Base-by-base conservation (phyloP, 2,797 vertebrate genomes). In the Coendou prehensilis region DNA sequence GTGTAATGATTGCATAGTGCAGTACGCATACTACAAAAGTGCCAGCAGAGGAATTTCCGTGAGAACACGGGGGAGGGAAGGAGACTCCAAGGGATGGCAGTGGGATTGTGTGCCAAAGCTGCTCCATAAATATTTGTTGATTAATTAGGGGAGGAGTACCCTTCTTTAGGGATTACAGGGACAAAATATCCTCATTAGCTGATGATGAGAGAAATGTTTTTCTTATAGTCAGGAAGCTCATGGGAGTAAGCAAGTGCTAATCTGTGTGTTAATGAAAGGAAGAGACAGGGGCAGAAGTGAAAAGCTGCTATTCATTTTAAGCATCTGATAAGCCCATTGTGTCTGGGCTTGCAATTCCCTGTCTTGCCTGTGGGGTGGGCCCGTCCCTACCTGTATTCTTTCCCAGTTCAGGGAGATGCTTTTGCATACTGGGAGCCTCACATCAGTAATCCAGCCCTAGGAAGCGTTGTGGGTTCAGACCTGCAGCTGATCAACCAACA, bases 131-230 rank as follows among this genome's bases (percentile, higher is more conserved):
- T 93, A 97, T 94, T 92, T 97, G 94, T 96, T 97, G 97, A 97
- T 97, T 97, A 97, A 97, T 96, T 93, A 95, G 67, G 84, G 92
- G 87, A 97, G 96, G 92, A 88, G 92, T 57, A 86, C 30, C 41
- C 92, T 73, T 97, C 97, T 97, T 97, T 52, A 93, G 97, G 94
- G 94, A 97, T 94, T 92, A 90, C 33, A 67, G 92, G 93, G 73
- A 97, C 95, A 96, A 97, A 97, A 94, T 92, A 93, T 95, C 94
- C 94, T 98, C 92, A 97, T 97, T 97, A 97, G 90, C 73, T 61
- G 85, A 83, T 88, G 96, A 97, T 95, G 97, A 97, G 61, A 96
- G 92, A 89, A 97, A 95, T 0, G 13, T 69, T 97, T 94, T 86
- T 67, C 93, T 96, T 96, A 93, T 47, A 93, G 94, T 95, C 85